phyloP scores from a whole-genome alignment of 2,797 vertebrate genomes.

The Myiotriccus ornatus region DNA sequence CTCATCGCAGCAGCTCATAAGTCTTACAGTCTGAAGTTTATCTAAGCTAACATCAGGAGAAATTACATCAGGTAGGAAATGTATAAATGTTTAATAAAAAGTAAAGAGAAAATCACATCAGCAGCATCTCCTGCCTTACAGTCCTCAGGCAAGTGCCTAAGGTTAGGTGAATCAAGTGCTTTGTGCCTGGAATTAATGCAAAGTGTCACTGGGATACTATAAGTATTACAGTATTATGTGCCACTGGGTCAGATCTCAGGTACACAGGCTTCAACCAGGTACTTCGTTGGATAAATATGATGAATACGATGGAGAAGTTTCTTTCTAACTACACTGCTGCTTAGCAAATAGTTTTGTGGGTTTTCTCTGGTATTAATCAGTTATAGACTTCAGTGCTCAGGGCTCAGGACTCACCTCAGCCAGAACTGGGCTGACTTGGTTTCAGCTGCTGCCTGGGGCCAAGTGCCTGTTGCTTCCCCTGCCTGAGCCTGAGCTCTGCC shows the following conservation, averaged over 20 bases:
- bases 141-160: neutral
- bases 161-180: neutral
- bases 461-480: neutral
- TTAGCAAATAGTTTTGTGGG: neutral
- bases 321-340: neutral
- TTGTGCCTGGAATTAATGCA: neutral
- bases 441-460: rapidly evolving
- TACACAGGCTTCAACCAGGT: neutral
- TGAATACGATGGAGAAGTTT: neutral
- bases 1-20: neutral
- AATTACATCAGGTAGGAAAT: neutral
- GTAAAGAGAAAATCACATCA: neutral
- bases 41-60: neutral
- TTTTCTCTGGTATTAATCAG: rapidly evolving
- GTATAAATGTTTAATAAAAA: neutral
- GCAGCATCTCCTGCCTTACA: neutral
- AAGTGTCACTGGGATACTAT: neutral
- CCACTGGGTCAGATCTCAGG: neutral
- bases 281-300: neutral
- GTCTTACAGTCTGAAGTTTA: neutral
- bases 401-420: neutral
- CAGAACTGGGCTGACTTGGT: neutral
- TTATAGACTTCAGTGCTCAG: neutral
- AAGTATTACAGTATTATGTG: rapidly evolving
- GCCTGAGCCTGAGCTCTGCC: neutral